These are phyloP conservation scores for Pipistrellus nathusii DNA, from an alignment of 2,797 vertebrate species.

Conservation along the genomic window DNA sequence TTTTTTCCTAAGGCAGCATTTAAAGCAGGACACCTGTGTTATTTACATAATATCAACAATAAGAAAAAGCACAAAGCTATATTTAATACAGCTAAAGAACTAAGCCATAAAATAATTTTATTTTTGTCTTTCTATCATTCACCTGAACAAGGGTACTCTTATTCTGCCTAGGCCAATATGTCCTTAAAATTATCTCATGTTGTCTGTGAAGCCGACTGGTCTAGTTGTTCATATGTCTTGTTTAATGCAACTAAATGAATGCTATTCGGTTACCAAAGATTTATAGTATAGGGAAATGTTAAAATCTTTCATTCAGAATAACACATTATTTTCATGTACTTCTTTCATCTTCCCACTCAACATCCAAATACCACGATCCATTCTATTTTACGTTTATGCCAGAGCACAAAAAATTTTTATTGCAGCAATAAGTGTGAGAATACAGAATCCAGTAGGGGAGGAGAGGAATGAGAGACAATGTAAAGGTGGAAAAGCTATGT, in stretches of 20 bases:
- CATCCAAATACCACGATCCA: slow-evolving; percentile 23
- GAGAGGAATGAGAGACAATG: not conserved
- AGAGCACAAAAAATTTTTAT: not conserved
- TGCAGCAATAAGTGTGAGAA: not conserved
- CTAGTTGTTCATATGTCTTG: not conserved
- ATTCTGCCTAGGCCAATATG: not conserved
- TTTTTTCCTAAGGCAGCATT: slow-evolving; percentile 35
- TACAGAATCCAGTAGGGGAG: not conserved
- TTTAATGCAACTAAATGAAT: slow-evolving; percentile 55
- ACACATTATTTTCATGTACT: slow-evolving; percentile 18
- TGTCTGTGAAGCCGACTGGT: slow-evolving; percentile 2
- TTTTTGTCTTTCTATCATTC: slow-evolving; percentile 4
- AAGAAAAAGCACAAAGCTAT: slow-evolving; percentile 54
- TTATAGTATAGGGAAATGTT: not conserved
- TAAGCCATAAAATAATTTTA: slow-evolving; percentile 29
- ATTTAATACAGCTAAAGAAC: slow-evolving; percentile 46
- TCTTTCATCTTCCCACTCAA: slow-evolving; percentile 51
- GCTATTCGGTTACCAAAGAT: slow-evolving; percentile 32
- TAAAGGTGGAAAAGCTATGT: not conserved
- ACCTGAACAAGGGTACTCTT: slow-evolving; percentile 26
- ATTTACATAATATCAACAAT: slow-evolving; percentile 37
- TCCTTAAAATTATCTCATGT: not conserved
- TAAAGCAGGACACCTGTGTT: slow-evolving; percentile 51
- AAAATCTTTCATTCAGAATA: slow-evolving; percentile 27
- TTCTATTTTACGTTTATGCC: not conserved